Base-by-base conservation (phyloP, 2,113 vertebrate species). In the Eretmochelys imbricata region DNA sequence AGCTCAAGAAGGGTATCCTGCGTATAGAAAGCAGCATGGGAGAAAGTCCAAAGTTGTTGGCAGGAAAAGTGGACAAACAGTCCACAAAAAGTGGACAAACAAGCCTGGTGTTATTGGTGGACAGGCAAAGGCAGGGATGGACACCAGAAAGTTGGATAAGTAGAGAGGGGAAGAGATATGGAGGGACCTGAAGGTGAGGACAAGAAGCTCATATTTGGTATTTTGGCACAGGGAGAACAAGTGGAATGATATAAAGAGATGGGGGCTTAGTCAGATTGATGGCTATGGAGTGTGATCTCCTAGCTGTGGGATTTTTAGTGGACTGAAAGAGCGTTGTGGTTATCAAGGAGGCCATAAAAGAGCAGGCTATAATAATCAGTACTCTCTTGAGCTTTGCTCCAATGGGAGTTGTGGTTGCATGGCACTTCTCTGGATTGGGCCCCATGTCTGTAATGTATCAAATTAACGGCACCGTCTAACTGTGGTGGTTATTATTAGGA, bases 401-500 rank as follows among this genome's bases (percentile, higher is more conserved):
- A 94, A 31, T 88, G 88, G 81, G 54, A 80, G 51, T 54, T 93
- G 93, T 90, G 89, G 65, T 91, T 95, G 95, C 0, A 0, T 57
- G 94, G 93, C 85, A 91, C 89, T 75, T 96, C 84, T 87, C 42
- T 81, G 81, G 17, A 90, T 95, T 92, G 91, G 69, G 65, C 24
- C 84, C 82, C 92, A 69, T 35, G 84, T 93, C 82, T 93, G 42
- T 76, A 88, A 96, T 65, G 91, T 87, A 93, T 95, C 50, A 55
- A 88, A 84, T 65, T 93, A 84, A 95, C 0, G 0, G 89, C 0
- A 0, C 65, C 92, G 81, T 85, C 93, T 94, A 81, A 95, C 95
- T 50, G 79, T 69, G 89, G n/a, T 65, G n/a, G 75, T 95, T 97
- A 96, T 96, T 97, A 90, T 95, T 96, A 97, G 92, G 57, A 91